These are phyloP conservation scores for Megastigmus dorsalis DNA, from an alignment of 2,888 invertebrate genomes.

Conservation along the genomic window DNA sequence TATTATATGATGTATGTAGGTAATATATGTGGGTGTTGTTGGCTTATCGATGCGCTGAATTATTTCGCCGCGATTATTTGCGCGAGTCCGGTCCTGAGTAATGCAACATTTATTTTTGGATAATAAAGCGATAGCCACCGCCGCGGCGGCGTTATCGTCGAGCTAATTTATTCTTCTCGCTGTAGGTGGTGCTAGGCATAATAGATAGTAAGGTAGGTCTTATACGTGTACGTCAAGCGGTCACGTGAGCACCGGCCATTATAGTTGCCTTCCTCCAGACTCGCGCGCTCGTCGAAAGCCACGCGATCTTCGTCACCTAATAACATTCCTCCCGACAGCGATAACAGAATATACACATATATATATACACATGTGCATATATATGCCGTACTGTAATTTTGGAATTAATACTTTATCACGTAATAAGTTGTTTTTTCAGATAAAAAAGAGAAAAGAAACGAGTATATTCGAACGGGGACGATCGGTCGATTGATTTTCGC, in stretches of 20 bases:
- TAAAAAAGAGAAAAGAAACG: background rate
- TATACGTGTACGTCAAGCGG: constrained; percentile 17
- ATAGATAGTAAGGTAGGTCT: constrained; percentile 19
- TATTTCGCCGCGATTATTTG: no score
- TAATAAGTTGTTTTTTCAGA: background rate
- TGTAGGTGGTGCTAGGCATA: constrained; percentile 1
- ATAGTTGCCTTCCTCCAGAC: no score
- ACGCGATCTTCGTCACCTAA: constrained; percentile 72
- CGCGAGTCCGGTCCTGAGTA: no score
- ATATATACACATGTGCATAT: no score
- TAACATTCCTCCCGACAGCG: constrained; percentile 62
- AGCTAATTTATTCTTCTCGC: constrained; percentile 46
- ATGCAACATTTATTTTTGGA: background rate
- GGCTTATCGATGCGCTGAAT: no score
- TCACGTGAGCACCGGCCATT: constrained; percentile 70
- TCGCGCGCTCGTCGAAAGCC: constrained; percentile 60
- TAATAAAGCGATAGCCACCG: constrained; percentile 54
- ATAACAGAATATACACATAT: no score
- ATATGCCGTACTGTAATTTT: constrained; percentile 15
- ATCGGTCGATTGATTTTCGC: no score
- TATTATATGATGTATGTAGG: no score
- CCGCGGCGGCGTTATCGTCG: constrained; percentile 37
- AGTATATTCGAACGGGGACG: no score
- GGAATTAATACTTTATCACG: background rate
- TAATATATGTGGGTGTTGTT: no score